Evolutionary conservation across 1,140 invertebrate species (phyloP).

Genomic region (Choristoneura fumiferana): DNA sequence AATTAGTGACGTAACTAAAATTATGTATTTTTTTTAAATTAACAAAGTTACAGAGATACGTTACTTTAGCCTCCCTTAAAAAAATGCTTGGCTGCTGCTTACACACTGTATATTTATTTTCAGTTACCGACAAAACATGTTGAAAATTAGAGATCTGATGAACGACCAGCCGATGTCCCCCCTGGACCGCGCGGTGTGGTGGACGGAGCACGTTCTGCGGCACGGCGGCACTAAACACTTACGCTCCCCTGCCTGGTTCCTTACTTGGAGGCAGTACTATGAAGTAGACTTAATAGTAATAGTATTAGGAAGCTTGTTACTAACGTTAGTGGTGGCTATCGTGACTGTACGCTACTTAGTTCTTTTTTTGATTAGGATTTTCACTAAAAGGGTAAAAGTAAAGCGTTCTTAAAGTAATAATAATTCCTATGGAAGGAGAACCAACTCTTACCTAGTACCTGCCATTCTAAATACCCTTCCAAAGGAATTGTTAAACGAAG

Average conservation of each 20-base stretch:
- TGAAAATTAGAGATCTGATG: constrained; percentile 29
- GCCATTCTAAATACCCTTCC: too few species aligned
- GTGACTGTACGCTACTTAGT: not conserved
- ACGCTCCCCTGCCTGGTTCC: constrained; percentile 44
- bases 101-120: not conserved
- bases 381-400: too few species aligned
- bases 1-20: too few species aligned
- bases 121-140: constrained; percentile 39
- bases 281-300: constrained; percentile 34
- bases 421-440: too few species aligned
- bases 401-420: too few species aligned
- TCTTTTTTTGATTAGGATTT: too few species aligned
- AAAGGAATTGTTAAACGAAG: too few species aligned
- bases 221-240: constrained; percentile 71
- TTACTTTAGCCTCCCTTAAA: too few species aligned
- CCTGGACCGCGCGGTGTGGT: constrained; percentile 74
- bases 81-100: too few species aligned
- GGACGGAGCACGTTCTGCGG: constrained; percentile 79
- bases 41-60: too few species aligned
- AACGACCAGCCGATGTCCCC: constrained; percentile 28
- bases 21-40: too few species aligned
- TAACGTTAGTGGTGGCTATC: not conserved
- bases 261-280: constrained; percentile 41
- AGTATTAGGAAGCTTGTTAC: not conserved
- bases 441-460: too few species aligned